Conservation (phyloP, 2,888 invertebrate genomes). For the Metopia argyrocephala region DNA sequence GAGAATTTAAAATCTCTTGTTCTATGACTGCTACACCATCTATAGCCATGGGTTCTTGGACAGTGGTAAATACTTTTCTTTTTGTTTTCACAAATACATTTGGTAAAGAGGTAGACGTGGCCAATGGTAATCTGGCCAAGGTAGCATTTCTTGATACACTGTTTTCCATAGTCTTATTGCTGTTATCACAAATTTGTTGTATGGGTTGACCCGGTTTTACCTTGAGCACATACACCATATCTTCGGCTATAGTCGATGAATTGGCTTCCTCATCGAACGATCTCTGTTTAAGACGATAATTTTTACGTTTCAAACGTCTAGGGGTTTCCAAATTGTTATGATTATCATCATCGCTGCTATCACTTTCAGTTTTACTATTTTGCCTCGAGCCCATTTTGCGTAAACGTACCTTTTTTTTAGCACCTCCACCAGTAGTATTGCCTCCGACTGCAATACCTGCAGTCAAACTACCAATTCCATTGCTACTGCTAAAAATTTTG, state of each 20-base stretch:
- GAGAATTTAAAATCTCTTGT: constrained; percentile 68
- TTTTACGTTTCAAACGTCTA: constrained; percentile 77
- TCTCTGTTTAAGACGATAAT: constrained; percentile 75
- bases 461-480: constrained; percentile 14
- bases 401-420: constrained; percentile 75
- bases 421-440: constrained; percentile 32
- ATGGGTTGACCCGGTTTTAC: constrained; percentile 76
- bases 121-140: constrained; percentile 42
- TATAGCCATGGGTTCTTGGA: constrained; percentile 77
- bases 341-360: constrained; percentile 76
- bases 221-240: constrained; percentile 76
- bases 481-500: constrained; percentile 65
- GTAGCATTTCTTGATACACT: background rate
- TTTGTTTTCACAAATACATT: constrained; percentile 90
- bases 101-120: constrained; percentile 64
- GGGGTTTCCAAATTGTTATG: constrained; percentile 75
- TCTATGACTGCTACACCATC: constrained; percentile 73
- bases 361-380: constrained; percentile 78
- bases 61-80: constrained; percentile 87
- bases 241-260: constrained; percentile 60
- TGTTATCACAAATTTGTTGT: constrained; percentile 67
- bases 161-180: constrained; percentile 24
- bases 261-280: constrained; percentile 76
- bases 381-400: constrained; percentile 78
- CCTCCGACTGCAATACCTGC: constrained; percentile 63